phyloP scores from a whole-genome alignment of 2,797 vertebrate species.

The Poecile montanus region DNA sequence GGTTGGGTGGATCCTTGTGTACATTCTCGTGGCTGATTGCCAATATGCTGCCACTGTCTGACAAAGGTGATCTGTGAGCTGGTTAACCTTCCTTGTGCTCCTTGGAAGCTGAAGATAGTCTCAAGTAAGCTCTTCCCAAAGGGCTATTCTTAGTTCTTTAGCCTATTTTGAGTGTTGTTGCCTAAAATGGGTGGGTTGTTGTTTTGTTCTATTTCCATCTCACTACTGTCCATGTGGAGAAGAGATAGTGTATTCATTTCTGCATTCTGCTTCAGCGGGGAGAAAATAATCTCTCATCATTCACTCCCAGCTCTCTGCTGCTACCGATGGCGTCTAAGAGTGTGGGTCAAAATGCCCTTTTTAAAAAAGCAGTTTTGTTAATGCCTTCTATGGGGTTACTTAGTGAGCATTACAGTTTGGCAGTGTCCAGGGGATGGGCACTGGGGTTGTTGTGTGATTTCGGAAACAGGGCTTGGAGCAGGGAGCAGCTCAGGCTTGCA shows the following conservation, averaged over 20 bases:
- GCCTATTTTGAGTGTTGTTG: neutral
- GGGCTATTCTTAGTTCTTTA: neutral
- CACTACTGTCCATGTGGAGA: neutral
- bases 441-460: neutral
- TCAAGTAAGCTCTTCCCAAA: constrained; percentile 31
- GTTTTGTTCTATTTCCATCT: neutral
- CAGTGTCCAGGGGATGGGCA: neutral
- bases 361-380: neutral
- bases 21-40: neutral
- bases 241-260: neutral
- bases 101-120: constrained; percentile 1
- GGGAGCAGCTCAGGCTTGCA: neutral
- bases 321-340: neutral
- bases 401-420: neutral
- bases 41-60: neutral
- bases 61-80: neutral
- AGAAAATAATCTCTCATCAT: neutral
- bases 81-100: neutral
- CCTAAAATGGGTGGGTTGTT: neutral
- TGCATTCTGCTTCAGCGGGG: neutral
- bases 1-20: neutral
- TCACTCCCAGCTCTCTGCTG: neutral
- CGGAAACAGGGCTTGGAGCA: neutral
- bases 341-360: neutral
- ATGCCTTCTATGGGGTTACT: neutral